Base-by-base conservation (phyloP, 2,888 invertebrate species). In the Syrista parreyssii region DNA sequence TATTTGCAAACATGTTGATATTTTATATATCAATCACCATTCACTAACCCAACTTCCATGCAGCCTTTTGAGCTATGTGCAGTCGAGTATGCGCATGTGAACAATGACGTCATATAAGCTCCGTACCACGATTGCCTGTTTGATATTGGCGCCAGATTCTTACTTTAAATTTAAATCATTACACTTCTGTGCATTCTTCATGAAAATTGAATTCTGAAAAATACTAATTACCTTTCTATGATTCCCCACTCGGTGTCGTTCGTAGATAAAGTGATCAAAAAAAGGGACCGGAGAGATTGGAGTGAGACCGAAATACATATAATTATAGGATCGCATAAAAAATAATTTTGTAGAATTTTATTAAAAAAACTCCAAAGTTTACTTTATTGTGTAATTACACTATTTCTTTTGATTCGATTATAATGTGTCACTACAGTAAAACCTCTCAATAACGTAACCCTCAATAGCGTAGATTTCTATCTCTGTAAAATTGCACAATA, bases 1-100 rank as follows among this genome's bases (percentile, higher is more conserved):
- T 82, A 74, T 80, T 86, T 32, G 82, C 73, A 71, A 88, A 76
- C 23, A 81, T 75, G 81, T 87, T 86, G 86, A 87, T 88, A 77
- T 69, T 84, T 55, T 55, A 55, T 9, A 55, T 55, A 55, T 55
- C 55, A 55, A 23, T 55, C 55, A 55, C 9, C 9, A 55, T 55
- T 55, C 55, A 2, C 23, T 55, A 55, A 55, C 55, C 55, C 15
- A 55, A 55, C 55, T 55, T 55, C 55, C 55, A 23, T 23, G 55
- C 55, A 55, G 55, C 23, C 15, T 40, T 15, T 6, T 3, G 55
- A 55, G 55, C 3, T 15, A 15, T 40, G 40, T 15, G 40, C 40
- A 40, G 6, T 40, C 0, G 15, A 23, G 9, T 55, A 55, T 23
- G 55, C 23, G 55, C 55, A 55, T 9, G 9, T 9, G 23, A 40